Evolutionary conservation across 2,888 invertebrate genomes (phyloP), one percentile per base, ranked within the genome.

Genomic region (Maniola hyperantus): DNA sequence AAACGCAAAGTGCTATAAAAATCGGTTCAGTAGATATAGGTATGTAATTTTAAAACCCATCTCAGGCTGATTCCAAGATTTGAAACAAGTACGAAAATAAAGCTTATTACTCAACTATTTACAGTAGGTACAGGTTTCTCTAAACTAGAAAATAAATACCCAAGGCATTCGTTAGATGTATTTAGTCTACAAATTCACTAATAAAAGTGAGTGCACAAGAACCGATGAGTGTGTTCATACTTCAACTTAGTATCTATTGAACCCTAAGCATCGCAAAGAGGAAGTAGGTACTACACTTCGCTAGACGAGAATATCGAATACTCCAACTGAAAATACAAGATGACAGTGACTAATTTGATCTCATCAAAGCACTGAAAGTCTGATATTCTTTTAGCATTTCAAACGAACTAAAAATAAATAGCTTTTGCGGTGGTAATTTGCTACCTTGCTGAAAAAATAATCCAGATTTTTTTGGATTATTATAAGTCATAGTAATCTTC

Each of bases 231-330:
- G 85, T 76, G 76, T 62, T 48, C n/a, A 13, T 20, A 55, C 48
- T 44, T 70, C 64, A 62, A 71, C 65, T 71, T 72, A 63, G 79
- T 79, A 65, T 62, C 78, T 81, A 84, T 79, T 87, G 87, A 88
- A 88, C 88, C 84, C 76, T 77, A 79, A 79, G 78, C 83, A 84
- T 84, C 83, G 85, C 83, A 84, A 78, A 82, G 77, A 80, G 84
- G 83, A 83, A 84, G 81, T 70, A 72, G 67, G 71, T 79, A 71
- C 79, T 79, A 71, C 79, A 77, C 79, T 78, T 76, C 73, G 78
- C 64, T 79, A 77, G 69, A 76, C 76, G 74, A 73, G 78, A 80
- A 81, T 69, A 66, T 62, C 64, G 61, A 69, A 61, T 67, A 67
- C 51, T 59, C 62, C 62, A 76, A 78, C 78, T 78, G 71, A 72